A percentile compares a stretch with the other conserved stretches of the same genome.
Conservation (phyloP, 1,140 invertebrate genomes). For the Hypothenemus hampei region DNA sequence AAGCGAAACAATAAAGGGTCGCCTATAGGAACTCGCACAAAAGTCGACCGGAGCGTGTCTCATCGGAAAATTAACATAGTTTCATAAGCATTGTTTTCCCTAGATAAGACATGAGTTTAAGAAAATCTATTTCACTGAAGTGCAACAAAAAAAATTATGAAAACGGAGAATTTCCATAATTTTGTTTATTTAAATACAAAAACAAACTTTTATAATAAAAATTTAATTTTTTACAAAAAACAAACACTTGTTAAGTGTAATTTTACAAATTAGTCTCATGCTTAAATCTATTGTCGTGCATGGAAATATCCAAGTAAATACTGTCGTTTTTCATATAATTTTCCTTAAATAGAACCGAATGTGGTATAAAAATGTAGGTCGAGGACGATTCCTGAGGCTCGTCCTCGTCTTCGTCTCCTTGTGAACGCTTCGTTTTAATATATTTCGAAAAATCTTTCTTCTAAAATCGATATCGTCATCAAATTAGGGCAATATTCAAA, state of each 20-base stretch:
- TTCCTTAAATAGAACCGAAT: conserved; percentile 58
- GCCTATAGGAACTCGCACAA: too few species aligned
- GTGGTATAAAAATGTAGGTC: conserved; percentile 69
- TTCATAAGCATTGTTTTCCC: too few species aligned
- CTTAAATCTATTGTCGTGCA: conserved; percentile 9
- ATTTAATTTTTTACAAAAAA: not conserved
- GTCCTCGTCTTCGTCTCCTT: conserved; percentile 47
- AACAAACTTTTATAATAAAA: not conserved
- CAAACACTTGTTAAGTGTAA: not conserved
- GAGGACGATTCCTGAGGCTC: conserved; percentile 52
- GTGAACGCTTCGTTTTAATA: conserved; percentile 48
- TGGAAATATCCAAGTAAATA: conserved; percentile 59
- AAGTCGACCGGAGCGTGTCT: too few species aligned
- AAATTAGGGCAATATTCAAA: not conserved
- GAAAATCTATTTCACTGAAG: too few species aligned
- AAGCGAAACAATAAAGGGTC: too few species aligned
- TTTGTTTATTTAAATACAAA: too few species aligned
- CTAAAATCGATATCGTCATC: conserved; percentile 33
- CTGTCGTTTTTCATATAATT: conserved; percentile 61
- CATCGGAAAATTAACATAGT: too few species aligned
- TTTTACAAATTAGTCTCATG: conserved; percentile 29
- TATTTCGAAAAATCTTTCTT: conserved; percentile 48
- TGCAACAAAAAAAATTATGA: too few species aligned
- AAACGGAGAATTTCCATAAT: too few species aligned
- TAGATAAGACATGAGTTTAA: too few species aligned